phyloP scores from a whole-genome alignment of 2,113 vertebrate genomes.

The Plecotus auritus region DNA sequence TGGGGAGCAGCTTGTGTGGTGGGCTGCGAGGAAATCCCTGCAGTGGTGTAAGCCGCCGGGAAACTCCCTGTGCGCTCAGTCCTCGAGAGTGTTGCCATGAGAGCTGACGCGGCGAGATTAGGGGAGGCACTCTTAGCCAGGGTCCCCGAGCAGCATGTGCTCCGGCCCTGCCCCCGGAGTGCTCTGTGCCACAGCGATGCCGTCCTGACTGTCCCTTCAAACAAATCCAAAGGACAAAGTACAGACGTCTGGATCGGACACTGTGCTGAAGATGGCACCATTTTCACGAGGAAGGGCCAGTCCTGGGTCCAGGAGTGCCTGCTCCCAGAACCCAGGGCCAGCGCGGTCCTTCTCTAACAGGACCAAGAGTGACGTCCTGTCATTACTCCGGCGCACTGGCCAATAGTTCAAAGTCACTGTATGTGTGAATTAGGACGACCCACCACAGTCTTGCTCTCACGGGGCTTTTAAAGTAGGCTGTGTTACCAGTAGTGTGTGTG shows the following conservation, averaged over 20 bases:
- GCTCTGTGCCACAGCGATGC: not conserved
- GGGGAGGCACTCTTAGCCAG: too few species aligned
- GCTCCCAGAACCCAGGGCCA: not conserved
- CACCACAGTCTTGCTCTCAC: too few species aligned
- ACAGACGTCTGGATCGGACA: not conserved
- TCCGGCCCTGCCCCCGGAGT: too few species aligned
- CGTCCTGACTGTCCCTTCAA: not conserved
- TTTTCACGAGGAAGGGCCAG: rapidly evolving
- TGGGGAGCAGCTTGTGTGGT: not conserved
- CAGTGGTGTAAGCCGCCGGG: too few species aligned
- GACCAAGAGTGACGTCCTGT: not conserved
- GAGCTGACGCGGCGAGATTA: too few species aligned
- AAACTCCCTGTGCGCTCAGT: too few species aligned
- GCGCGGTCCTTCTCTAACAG: not conserved
- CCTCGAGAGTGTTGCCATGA: too few species aligned
- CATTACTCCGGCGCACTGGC: not conserved
- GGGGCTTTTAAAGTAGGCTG: too few species aligned
- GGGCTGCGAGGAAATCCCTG: too few species aligned
- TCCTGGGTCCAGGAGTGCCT: not conserved
- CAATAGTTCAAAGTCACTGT: not conserved
- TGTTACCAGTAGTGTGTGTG: too few species aligned
- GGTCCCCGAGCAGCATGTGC: too few species aligned
- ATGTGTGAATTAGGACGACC: too few species aligned
- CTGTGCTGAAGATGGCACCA: not conserved
- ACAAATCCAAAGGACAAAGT: not conserved